Base-by-base conservation (phyloP, 2,797 vertebrate genomes). In the Tinamus major region DNA sequence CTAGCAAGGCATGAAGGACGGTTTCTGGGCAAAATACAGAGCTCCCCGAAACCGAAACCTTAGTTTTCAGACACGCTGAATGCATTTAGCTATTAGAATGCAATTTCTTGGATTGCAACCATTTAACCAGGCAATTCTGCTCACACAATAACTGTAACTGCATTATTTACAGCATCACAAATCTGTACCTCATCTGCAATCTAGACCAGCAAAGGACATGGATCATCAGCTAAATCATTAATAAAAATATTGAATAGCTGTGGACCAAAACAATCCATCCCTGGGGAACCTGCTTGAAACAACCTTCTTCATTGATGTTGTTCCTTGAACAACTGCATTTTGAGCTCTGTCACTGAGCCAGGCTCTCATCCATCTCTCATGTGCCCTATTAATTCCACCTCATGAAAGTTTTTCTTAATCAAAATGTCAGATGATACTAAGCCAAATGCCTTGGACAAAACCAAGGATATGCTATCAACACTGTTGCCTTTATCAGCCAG, bases 171-270 rank as follows among this genome's bases (percentile, higher is more conserved):
- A 85, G 61, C 79, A 80, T 41, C 76, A 85, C 89, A 94, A 62
- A 83, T 87, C 92, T 78, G 80, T n/a, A 42, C 41, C 35, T 89
- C 87, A 55, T 71, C 92, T 58, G 69, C 81, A 92, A 37, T 74
- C 37, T 4, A 75, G 77, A 86, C 77, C 80, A 51, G 83, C 74
- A 35, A 64, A 88, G 84, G 65, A 61, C 69, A 58, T 33, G 58
- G 79, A 85, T 93, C 91, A 65, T 78, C 79, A 89, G 68, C 81
- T 58, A 62, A 68, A 75, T 24, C 69, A 8, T 91, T 82, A 68
- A 82, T 85, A 55, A 56, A 95, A 83, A 44, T 31, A 65, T 75
- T 46, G 75, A 92, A 83, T 37, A 61, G 86, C 90, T 76, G 68
- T 41, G 33, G 35, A 68, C 48, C 24, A n/a, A 89, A 92, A 77